Base-by-base conservation (phyloP, 1,140 invertebrate species). In the Acromyrmex charruanus region DNA sequence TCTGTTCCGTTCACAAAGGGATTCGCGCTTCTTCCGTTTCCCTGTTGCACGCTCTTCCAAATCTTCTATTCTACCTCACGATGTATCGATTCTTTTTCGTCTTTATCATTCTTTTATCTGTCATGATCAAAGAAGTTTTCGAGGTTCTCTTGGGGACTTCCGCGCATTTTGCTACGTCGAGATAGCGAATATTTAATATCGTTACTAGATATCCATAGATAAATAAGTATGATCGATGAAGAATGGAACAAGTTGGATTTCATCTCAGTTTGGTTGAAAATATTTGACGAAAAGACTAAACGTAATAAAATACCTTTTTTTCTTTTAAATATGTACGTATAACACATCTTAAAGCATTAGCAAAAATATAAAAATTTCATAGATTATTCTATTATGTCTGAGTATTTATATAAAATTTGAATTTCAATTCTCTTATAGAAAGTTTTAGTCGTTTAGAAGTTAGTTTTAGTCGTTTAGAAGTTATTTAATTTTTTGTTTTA, bases 111-210 rank as follows among this genome's bases (percentile, higher is more conserved):
- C 65, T 25, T 69, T 80, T 69, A 55, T 71, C 31, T 51, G 4
- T 44, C 35, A 55, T 84, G 80, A 84, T 84, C 80, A 84, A 84
- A 84, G 69, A 63, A 84, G 71, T 84, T 44, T 61, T 61, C 25
- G 1, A 75, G 35, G 39, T 84, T 84, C 68, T 51, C 71, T 61
- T 39, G 69, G 53, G 69, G 69, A 84, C 25, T 75, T 74, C 18
- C 39, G 69, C 39, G 39, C 80, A 84, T 75, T 75, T 75, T 84
- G 69, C 49, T 68, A n/a, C 51, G 44, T 59, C 69, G 21, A 74
- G 35, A 82, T 9, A 80, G 63, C 44, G 68, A 84, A 84, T 84
- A 31, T n/a, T 75, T 75, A 84, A 84, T 25, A 18, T 84, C 80
- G 69, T 61, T 59, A 28, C 28, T 35, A 39, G 18, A 72, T 75